Evolutionary conservation across 1,140 invertebrate species (phyloP).

Genomic region (Rhagoletis pomonella): DNA sequence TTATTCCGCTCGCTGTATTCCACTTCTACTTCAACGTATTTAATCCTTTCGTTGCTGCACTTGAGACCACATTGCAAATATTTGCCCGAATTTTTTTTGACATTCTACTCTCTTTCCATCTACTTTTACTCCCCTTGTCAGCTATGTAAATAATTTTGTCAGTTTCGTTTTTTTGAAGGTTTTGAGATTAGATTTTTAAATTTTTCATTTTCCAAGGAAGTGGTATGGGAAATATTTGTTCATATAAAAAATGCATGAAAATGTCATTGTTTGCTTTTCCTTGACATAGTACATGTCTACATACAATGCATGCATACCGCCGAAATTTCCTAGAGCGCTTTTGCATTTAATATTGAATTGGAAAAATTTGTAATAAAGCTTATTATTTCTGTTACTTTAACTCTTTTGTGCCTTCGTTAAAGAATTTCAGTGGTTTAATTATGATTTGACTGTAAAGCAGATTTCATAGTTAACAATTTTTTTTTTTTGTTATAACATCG

Average conservation of each 20-base stretch:
- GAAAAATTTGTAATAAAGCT: neutral
- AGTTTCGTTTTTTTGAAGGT: neutral
- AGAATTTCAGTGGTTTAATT: too few species aligned
- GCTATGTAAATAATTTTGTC: neutral
- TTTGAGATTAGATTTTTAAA: slow-evolving; percentile 19
- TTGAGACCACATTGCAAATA: slow-evolving; percentile 26
- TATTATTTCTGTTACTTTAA: neutral
- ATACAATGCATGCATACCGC: neutral
- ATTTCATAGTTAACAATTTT: too few species aligned
- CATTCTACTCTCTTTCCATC: neutral
- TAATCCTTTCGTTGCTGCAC: slow-evolving; percentile 29
- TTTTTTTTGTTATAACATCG: too few species aligned
- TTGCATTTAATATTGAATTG: slow-evolving; percentile 1
- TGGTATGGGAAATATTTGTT: neutral
- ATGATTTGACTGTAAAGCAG: too few species aligned
- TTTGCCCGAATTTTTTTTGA: slow-evolving; percentile 26
- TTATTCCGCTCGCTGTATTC: neutral
- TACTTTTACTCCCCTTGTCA: neutral
- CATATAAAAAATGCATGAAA: neutral
- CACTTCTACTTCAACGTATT: neutral
- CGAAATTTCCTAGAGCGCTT: neutral
- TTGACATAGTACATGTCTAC: neutral
- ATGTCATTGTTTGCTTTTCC: neutral
- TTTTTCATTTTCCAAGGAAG: neutral
- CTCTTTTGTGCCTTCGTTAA: too few species aligned